Base-by-base conservation (phyloP, 1,140 invertebrate genomes). In the Drosophila mayri region DNA sequence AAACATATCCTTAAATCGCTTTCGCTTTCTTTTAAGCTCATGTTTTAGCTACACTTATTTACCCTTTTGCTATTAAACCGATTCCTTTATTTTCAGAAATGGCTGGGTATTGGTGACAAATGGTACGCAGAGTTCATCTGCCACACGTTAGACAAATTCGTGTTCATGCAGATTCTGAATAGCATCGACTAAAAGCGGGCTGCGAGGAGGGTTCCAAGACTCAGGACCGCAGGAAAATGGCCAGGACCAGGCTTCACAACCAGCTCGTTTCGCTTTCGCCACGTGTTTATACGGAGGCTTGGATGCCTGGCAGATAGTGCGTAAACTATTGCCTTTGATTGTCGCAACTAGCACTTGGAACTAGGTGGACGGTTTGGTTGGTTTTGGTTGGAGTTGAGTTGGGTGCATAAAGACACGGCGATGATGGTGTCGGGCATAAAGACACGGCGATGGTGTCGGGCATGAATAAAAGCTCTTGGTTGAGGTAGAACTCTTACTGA, bases 141-240 rank as follows among this genome's bases (percentile, higher is more conserved):
- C 47, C 60, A 76, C 38, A 76, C 74, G 54, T 76, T 76, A 49
- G 57, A 76, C 63, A 37, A 59, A 44, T 76, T 76, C 43, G 74
- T 76, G 41, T 11, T 76, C 11, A 20, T 43, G 14, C 2, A 35
- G 16, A 60, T 35, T 22, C 22, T 40, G 62, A 67, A 68, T 46
- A 76, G 62, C 57, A 44, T 58, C 14, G 30, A 18, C 54, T 54
- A 61, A 25, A 41, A 37, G 9, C 41, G 14, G 37, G 18, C n/a
- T 32, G 30, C 9, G 20, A 9, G 50, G 18, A 14, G 18, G 18
- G 30, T 38, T 54, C 35, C 25, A 25, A 16, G 62, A 46, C 20
- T 38, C 7, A 20, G 44, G 50, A 59, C 79, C 84, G 46, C 79
- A 88, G 61, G 65, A 73, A 83, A 87, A 83, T 80, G 54, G 84